Conservation (phyloP, 2,113 vertebrate species). For the Coreoperca whiteheadi region DNA sequence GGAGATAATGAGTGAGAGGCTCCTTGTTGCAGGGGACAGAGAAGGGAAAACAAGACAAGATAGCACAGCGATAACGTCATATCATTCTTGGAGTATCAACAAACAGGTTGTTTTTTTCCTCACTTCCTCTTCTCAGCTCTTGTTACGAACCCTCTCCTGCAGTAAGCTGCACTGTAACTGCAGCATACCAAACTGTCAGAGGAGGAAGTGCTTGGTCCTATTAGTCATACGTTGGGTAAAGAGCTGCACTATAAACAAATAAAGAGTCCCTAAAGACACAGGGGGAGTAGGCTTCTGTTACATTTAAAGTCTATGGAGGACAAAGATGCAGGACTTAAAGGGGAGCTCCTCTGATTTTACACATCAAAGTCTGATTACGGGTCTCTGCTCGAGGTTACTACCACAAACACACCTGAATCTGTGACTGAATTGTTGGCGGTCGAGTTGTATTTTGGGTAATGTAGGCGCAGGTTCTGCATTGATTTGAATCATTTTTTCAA, state of each 20-base stretch:
- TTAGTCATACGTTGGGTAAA: not conserved
- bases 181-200: not conserved
- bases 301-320: not conserved
- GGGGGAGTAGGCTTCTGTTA: not conserved
- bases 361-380: not conserved
- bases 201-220: conserved; percentile 37
- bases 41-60: not conserved
- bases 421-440: too few species aligned
- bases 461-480: too few species aligned
- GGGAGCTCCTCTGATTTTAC: not conserved
- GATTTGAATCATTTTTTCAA: too few species aligned
- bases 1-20: not conserved
- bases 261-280: not conserved
- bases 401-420: too few species aligned
- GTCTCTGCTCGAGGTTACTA: too few species aligned
- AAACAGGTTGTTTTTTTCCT: conserved; percentile 35
- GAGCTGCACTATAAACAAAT: not conserved
- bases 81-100: not conserved
- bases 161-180: not conserved
- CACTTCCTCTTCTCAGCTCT: not conserved
- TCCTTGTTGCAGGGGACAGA: not conserved
- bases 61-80: not conserved
- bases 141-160: not conserved
- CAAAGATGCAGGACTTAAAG: not conserved
- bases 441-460: too few species aligned